Conservation (phyloP, 2,888 invertebrate species). For the Lumbricus terrestris region DNA sequence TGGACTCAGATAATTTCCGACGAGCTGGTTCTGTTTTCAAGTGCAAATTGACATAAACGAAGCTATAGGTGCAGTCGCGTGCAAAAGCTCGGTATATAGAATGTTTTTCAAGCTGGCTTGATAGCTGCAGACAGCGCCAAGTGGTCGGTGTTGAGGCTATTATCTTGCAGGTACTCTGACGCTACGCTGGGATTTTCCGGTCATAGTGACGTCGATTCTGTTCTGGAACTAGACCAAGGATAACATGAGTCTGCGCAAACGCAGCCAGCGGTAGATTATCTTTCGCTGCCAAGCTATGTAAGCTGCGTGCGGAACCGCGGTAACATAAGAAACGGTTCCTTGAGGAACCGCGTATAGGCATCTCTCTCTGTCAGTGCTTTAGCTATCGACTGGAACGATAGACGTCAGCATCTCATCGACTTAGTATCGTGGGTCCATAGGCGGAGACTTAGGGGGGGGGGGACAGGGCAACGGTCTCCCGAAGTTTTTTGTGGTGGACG, state of each 20-base stretch:
- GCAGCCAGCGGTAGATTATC: background rate
- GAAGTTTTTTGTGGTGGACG: no score
- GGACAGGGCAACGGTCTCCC: no score
- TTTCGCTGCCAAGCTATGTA: background rate
- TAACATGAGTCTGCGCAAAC: background rate
- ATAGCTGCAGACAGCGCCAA: background rate
- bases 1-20: background rate
- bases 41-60: background rate
- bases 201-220: background rate
- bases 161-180: background rate
- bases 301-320: background rate
- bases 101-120: background rate
- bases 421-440: background rate
- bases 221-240: background rate
- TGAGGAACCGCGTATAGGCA: no score
- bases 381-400: background rate
- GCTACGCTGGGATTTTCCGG: background rate
- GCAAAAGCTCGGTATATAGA: background rate
- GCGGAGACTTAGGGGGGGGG: no score
- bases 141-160: background rate
- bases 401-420: background rate
- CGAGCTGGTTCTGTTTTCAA: background rate
- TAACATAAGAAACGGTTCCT: background rate
- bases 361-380: slow-evolving; percentile 3
- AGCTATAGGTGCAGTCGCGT: background rate